Evolutionary conservation across 92 coral and sea anemone genomes (phyloP).

Genomic region (Desmophyllum pertusum): DNA sequence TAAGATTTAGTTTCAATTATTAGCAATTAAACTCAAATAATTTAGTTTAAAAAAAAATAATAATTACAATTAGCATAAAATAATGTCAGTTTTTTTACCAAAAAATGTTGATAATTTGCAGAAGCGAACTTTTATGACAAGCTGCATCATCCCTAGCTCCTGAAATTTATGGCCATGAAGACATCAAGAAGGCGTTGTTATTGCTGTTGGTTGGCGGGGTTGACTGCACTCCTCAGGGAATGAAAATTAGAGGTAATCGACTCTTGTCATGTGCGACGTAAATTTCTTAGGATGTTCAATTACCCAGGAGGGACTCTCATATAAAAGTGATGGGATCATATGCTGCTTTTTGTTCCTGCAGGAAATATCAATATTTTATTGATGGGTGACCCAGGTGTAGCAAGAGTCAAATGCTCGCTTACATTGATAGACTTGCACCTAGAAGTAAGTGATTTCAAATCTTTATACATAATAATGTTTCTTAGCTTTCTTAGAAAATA

Average conservation of each 20-base stretch:
- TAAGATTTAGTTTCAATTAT: no score
- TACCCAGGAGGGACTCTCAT: no score
- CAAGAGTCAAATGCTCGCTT: slow-evolving; percentile 99
- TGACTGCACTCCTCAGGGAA: slow-evolving; percentile 96
- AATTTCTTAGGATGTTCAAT: no score
- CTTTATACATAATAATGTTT: no score
- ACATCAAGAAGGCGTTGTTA: slow-evolving; percentile 92
- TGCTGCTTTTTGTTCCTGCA: slow-evolving; percentile 21
- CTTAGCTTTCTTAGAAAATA: no score
- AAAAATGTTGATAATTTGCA: slow-evolving; percentile 33
- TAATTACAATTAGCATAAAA: background rate
- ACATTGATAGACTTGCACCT: slow-evolving; percentile 95
- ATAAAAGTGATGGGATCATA: no score
- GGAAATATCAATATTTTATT: slow-evolving; percentile 93
- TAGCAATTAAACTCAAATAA: no score
- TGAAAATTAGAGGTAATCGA: slow-evolving; percentile 96
- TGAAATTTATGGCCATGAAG: slow-evolving; percentile 99
- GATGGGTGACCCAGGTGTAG: slow-evolving; percentile 99
- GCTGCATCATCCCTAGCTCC: slow-evolving; percentile 95
- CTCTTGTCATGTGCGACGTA: no score
- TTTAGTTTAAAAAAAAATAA: no score
- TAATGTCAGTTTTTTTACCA: background rate
- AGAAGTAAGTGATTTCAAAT: slow-evolving; percentile 71
- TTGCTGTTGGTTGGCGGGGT: slow-evolving; percentile 96
- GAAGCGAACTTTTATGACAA: slow-evolving; percentile 98